A percentile compares a stretch with the other conserved stretches of the same genome.
Evolutionary conservation across 2,113 vertebrate species (phyloP).

Genomic region (Polypterus senegalus): DNA sequence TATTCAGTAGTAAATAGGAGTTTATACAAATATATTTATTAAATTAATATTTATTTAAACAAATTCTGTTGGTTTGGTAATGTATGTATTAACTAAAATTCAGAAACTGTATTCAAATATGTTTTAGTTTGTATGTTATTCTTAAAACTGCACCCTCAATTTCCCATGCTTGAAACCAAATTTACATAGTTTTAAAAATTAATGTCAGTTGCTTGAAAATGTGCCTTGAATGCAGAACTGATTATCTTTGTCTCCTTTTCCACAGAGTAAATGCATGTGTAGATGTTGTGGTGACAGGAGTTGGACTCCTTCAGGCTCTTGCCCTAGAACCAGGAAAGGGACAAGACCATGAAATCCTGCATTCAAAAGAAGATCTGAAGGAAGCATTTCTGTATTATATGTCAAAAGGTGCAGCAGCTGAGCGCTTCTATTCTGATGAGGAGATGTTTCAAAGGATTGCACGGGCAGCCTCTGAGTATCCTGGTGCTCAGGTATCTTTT

Average conservation of each 20-base stretch:
- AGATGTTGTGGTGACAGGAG: slow-evolving; percentile 84
- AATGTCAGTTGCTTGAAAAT: background rate
- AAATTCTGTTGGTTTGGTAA: background rate
- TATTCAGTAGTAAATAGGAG: too few species aligned
- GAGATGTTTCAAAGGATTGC: slow-evolving; percentile 68
- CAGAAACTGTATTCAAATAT: background rate
- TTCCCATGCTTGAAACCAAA: slow-evolving; percentile 7
- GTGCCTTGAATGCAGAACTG: background rate
- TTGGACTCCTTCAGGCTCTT: slow-evolving; percentile 74
- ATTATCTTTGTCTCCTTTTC: slow-evolving; percentile 5
- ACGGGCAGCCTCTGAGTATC: slow-evolving; percentile 57
- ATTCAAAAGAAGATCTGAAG: slow-evolving; percentile 60
- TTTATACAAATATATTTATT: too few species aligned
- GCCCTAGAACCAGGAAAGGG: slow-evolving; percentile 57
- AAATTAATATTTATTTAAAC: too few species aligned
- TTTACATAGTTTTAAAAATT: background rate
- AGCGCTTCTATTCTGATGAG: slow-evolving; percentile 79
- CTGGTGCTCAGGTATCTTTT: slow-evolving; percentile 65
- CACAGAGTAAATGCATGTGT: slow-evolving; percentile 86
- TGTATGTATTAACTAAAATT: background rate
- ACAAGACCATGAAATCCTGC: slow-evolving; percentile 62
- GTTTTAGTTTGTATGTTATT: background rate
- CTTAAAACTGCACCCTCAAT: background rate
- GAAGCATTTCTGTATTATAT: slow-evolving; percentile 81
- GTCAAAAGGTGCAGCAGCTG: slow-evolving; percentile 76